phyloP scores from a whole-genome alignment of 2,113 vertebrate genomes.

The Entomyzon cyanotis region DNA sequence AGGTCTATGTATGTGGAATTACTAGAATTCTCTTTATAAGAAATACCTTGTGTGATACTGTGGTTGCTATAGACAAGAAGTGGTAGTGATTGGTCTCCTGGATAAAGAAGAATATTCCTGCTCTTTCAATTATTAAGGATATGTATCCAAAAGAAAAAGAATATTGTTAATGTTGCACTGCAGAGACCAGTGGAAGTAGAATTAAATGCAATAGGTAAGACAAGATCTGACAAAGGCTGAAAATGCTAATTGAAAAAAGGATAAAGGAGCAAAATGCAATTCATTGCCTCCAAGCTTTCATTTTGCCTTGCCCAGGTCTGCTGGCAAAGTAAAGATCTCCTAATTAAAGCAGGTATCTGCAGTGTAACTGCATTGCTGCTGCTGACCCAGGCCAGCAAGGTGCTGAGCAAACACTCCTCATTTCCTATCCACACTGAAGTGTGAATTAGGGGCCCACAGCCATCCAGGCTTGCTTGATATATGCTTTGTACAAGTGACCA shows the following conservation, averaged over 20 bases:
- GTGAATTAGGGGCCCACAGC: conserved; percentile 2
- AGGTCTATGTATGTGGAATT: not conserved
- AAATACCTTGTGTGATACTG: not conserved
- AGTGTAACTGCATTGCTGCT: not conserved
- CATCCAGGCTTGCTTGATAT: not conserved
- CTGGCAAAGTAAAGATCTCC: not conserved
- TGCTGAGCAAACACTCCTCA: not conserved
- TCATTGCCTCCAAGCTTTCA: not conserved
- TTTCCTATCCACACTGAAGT: not conserved
- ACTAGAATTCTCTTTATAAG: not conserved
- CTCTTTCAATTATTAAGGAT: not conserved
- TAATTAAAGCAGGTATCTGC: conserved; percentile 32
- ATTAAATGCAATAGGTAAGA: not conserved
- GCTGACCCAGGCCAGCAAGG: not conserved
- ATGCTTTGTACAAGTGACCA: not conserved
- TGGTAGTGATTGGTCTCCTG: not conserved
- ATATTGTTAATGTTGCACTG: not conserved
- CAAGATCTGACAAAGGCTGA: not conserved
- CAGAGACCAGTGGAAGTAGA: not conserved
- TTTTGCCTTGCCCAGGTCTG: not conserved
- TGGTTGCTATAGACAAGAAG: not conserved
- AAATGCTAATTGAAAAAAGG: not conserved
- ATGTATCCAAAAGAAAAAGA: not conserved
- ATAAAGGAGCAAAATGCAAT: not conserved
- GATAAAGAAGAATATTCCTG: not conserved